A percentile compares a stretch with the other conserved stretches of the same genome.
Evolutionary conservation across 2,797 vertebrate genomes (phyloP).

Genomic region (Psittacula derbiana): DNA sequence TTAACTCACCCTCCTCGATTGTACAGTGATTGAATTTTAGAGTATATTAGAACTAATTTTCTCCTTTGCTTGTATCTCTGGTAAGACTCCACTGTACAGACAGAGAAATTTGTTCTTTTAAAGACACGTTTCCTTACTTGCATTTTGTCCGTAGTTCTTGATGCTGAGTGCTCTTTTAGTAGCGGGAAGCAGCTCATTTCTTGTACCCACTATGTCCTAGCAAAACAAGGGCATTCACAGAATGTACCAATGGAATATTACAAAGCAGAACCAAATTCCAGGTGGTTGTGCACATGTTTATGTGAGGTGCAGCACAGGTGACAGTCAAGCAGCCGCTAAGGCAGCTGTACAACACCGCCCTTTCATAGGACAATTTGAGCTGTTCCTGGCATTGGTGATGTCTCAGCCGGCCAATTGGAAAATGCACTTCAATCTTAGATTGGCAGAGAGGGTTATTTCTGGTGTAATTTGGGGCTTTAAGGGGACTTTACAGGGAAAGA

Average conservation of each 20-base stretch:
- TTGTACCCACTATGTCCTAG: neutral
- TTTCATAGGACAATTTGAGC: neutral
- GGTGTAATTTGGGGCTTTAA: neutral
- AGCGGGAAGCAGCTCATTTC: neutral
- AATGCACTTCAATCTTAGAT: neutral
- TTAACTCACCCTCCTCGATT: neutral
- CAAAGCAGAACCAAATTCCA: neutral
- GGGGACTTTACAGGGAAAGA: neutral
- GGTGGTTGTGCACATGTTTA: neutral
- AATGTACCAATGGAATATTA: neutral
- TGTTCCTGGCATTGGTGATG: neutral
- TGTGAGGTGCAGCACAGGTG: neutral
- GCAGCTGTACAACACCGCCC: neutral
- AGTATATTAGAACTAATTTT: neutral
- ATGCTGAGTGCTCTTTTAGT: neutral
- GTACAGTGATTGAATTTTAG: neutral
- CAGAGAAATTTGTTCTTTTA: neutral
- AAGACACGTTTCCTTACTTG: neutral
- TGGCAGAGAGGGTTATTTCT: neutral
- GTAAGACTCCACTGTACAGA: neutral
- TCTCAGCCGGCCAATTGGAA: neutral
- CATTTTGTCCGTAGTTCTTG: neutral
- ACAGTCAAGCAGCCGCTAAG: neutral
- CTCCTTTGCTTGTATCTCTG: neutral
- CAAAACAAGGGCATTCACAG: neutral